These are phyloP conservation scores for Diadromus collaris DNA, from an alignment of 2,888 invertebrate genomes.

Conservation along the genomic window DNA sequence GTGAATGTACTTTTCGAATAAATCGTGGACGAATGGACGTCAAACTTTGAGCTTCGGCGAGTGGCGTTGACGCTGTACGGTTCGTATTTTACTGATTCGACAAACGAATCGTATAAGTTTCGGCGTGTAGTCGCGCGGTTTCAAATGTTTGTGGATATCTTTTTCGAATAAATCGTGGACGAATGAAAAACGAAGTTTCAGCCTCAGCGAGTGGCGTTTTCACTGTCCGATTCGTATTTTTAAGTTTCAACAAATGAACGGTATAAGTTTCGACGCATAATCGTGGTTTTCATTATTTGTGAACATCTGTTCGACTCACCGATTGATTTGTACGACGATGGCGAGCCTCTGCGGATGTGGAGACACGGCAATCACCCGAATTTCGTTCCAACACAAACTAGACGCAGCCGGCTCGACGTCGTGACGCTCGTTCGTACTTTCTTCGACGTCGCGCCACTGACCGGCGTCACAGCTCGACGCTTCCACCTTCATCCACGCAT, in stretches of 20 bases:
- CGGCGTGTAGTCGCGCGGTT: background rate
- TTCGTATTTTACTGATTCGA: too few relatives aligned
- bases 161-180: background rate
- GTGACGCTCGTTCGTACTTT: background rate
- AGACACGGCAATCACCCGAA: background rate
- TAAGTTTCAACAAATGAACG: background rate
- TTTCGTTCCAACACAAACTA: conserved; percentile 2
- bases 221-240: background rate
- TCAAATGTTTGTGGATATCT: too few relatives aligned
- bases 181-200: background rate
- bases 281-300: background rate
- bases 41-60: background rate
- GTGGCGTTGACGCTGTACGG: too few relatives aligned
- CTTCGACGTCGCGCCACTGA: background rate
- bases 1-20: background rate
- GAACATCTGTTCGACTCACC: background rate
- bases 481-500: conserved; percentile 26
- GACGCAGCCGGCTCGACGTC: background rate
- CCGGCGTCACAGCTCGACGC: background rate
- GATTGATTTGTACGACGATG: background rate
- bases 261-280: background rate
- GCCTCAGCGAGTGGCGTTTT: background rate
- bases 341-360: background rate
- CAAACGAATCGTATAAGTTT: too few relatives aligned
- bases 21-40: background rate